Conservation (phyloP, 2,888 invertebrate species). For the Acleris sparsana region DNA sequence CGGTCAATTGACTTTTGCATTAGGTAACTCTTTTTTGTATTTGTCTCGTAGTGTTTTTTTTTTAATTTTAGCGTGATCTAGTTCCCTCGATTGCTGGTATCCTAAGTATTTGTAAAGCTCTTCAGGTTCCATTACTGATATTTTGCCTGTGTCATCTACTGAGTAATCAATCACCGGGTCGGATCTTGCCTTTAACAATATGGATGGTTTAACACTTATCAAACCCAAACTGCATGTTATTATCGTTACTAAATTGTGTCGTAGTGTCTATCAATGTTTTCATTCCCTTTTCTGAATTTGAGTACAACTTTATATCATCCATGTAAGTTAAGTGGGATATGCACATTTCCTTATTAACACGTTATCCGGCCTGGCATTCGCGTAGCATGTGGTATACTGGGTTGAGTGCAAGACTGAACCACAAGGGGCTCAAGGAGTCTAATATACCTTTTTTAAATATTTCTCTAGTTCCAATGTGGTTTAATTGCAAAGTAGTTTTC, state of each 20-base stretch:
- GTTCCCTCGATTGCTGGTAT: neutral
- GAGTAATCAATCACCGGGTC: neutral
- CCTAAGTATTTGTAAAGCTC: constrained; percentile 4
- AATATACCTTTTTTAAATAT: constrained; percentile 21
- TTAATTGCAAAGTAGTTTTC: neutral
- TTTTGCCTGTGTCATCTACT: neutral
- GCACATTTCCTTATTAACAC: neutral
- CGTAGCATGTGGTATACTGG: constrained; percentile 8
- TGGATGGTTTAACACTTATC: constrained; percentile 36
- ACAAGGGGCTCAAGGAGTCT: constrained; percentile 32
- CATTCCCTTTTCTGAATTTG: constrained; percentile 28
- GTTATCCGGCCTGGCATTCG: neutral
- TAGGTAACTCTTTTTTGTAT: neutral
- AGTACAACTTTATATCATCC: constrained; percentile 14
- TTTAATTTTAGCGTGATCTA: neutral
- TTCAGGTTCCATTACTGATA: neutral
- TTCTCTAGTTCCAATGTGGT: neutral
- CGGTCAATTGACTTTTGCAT: neutral
- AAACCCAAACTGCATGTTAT: constrained; percentile 35
- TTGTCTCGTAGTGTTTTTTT: neutral
- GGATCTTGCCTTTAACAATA: constrained; percentile 22
- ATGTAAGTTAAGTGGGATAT: neutral
- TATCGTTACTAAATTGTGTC: constrained; percentile 32
- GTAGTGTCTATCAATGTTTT: constrained; percentile 24
- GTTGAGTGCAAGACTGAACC: constrained; percentile 35